Evolutionary conservation across 1,140 invertebrate species (phyloP).

Genomic region (Conopomorpha cramerella): DNA sequence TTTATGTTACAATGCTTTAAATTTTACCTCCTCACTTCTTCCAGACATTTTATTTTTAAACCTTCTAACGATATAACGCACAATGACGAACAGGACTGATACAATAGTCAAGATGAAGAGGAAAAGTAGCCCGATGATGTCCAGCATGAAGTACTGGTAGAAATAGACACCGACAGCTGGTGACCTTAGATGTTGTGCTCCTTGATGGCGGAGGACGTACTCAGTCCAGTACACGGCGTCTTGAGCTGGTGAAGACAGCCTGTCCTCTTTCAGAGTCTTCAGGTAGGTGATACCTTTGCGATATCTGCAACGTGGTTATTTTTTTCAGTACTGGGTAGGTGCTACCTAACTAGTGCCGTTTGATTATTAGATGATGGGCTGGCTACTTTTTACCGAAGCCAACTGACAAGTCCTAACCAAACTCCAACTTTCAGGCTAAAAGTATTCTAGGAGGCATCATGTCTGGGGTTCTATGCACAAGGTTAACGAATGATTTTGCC

Average conservation of each 20-base stretch:
- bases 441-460: too few relatives aligned
- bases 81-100: conserved; percentile 12
- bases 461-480: too few relatives aligned
- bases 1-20: conserved; percentile 30
- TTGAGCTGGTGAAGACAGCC: too few relatives aligned
- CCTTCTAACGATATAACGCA: conserved; percentile 16
- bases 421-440: too few relatives aligned
- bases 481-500: too few relatives aligned
- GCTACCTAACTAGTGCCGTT: too few relatives aligned
- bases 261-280: conserved; percentile 50
- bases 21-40: conserved; percentile 19
- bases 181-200: conserved; percentile 46
- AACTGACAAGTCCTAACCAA: too few relatives aligned
- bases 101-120: conserved; percentile 10
- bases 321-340: too few relatives aligned
- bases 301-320: conserved; percentile 55
- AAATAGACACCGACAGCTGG: conserved; percentile 25
- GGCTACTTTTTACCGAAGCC: too few relatives aligned
- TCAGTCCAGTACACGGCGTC: conserved; percentile 66
- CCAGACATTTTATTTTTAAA: too few relatives aligned
- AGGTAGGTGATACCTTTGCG: conserved; percentile 49
- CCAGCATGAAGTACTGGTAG: conserved; percentile 27
- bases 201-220: conserved; percentile 61
- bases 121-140: conserved; percentile 22
- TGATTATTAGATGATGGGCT: too few relatives aligned